phyloP scores from a whole-genome alignment of 2,797 vertebrate species.

The Caiman crocodilus region DNA sequence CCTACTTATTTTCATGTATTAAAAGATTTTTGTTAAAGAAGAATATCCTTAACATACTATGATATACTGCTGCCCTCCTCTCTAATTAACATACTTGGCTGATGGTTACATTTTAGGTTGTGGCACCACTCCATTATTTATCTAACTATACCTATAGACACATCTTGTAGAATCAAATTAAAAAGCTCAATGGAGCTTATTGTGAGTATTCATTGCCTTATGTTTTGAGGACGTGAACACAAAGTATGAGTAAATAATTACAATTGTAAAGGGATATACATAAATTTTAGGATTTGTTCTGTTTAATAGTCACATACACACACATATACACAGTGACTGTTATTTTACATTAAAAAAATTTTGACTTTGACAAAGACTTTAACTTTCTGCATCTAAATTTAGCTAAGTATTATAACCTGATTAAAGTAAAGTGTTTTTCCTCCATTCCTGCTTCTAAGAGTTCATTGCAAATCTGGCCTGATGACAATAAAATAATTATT shows the following conservation, averaged over 20 bases:
- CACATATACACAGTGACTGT: too few species aligned
- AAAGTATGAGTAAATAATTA: neutral
- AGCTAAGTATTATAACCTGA: conserved; percentile 40
- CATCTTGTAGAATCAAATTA: neutral
- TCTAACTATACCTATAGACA: neutral
- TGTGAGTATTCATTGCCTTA: neutral
- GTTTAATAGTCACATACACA: neutral
- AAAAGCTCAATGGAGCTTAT: neutral
- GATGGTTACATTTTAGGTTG: neutral
- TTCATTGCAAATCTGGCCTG: neutral
- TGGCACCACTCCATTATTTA: neutral
- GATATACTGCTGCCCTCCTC: neutral
- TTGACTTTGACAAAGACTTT: too few species aligned
- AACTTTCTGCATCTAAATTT: conserved; percentile 54
- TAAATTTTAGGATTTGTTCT: neutral
- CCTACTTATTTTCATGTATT: neutral
- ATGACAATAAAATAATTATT: conserved; percentile 44
- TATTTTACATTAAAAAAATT: neutral
- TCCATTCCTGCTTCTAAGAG: conserved; percentile 25
- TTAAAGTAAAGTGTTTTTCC: conserved; percentile 52
- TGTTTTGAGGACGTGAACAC: neutral
- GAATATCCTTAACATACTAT: rapidly evolving
- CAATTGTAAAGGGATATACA: neutral
- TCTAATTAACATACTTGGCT: neutral
- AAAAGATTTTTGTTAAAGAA: neutral